phyloP scores from a whole-genome alignment of 2,797 vertebrate genomes.

The Megalops cyprinoides region DNA sequence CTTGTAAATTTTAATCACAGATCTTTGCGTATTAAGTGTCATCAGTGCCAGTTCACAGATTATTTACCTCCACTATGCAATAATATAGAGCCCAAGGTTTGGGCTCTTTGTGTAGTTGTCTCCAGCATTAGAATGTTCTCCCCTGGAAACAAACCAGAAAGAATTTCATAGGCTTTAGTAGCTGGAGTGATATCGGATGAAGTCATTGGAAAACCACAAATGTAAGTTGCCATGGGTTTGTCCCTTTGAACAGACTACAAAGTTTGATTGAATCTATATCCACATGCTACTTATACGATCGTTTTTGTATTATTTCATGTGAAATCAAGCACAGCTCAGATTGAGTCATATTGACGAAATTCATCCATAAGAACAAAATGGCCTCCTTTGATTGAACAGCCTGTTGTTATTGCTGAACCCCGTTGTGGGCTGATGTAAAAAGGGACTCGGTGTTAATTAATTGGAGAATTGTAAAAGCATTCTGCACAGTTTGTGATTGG shows the following conservation, averaged over 20 bases:
- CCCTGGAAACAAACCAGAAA: background rate
- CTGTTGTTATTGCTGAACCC: conserved; percentile 17
- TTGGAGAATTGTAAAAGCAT: conserved; percentile 53
- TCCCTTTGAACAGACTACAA: no score
- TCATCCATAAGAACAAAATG: background rate
- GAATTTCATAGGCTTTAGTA: background rate
- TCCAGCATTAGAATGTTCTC: no score
- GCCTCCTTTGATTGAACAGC: background rate
- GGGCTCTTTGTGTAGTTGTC: background rate
- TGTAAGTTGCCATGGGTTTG: no score
- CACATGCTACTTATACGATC: no score
- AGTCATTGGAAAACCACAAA: no score
- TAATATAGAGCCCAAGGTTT: background rate
- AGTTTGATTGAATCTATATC: no score
- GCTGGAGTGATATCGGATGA: no score
- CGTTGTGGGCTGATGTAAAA: conserved; percentile 25
- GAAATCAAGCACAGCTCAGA: no score
- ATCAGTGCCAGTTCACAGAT: background rate
- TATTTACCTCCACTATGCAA: background rate
- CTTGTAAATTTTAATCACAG: background rate
- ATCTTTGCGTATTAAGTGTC: background rate
- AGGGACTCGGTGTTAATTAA: conserved; percentile 54
- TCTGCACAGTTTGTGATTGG: conserved; percentile 58
- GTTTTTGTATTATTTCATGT: no score
- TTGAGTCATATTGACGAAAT: no score